Evolutionary conservation across 1,140 invertebrate genomes (phyloP), one percentile per base, ranked within the genome.

Genomic region (Heliconius eleuchia): DNA sequence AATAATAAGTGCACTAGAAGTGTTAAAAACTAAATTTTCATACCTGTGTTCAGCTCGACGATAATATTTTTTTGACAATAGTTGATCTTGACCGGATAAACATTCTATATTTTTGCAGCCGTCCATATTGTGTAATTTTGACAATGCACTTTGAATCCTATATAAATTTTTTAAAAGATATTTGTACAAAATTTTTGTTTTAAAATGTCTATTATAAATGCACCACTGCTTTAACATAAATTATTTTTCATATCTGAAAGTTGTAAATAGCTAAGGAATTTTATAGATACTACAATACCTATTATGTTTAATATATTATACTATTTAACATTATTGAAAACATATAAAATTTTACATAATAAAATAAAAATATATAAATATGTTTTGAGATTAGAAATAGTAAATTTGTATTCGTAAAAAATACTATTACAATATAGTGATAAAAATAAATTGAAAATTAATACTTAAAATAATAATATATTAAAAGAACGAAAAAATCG

Each of bases 1-100:
- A 18, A 52, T 1, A 13, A 46, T 46, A 46, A 46, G 42, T 46
- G 42, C 3, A 46, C 42, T 46, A 46, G 1, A 52, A 52, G 18
- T 52, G 18, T 6, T 18, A 19, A 52, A 52, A 19, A 52, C 1
- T 18, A 52, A 19, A 18, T 7, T 52, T 7, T 80, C 84, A 85
- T 84, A 92, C 92, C 92, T 90, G 76, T 94, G 91, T 80, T 92
- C 91, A 23, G 88, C 90, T 76, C 87, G 83, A 23, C 92, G 84
- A 76, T 94, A 94, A 79, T 92, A 94, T 79, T 94, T 94, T 82
- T 91, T 92, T 57, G 88, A 85, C 46, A 85, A 71, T n/a, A 84
- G 74, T 74, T 46, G 82, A 37, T 91, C 89, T 83, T 85, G 80
- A 57, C 70, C 13, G 73, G 50, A 57, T 86, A 70, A 78, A 80